These are phyloP conservation scores for Pseudachorutes palmiensis DNA, from an alignment of 1,140 invertebrate species.

Conservation along the genomic window DNA sequence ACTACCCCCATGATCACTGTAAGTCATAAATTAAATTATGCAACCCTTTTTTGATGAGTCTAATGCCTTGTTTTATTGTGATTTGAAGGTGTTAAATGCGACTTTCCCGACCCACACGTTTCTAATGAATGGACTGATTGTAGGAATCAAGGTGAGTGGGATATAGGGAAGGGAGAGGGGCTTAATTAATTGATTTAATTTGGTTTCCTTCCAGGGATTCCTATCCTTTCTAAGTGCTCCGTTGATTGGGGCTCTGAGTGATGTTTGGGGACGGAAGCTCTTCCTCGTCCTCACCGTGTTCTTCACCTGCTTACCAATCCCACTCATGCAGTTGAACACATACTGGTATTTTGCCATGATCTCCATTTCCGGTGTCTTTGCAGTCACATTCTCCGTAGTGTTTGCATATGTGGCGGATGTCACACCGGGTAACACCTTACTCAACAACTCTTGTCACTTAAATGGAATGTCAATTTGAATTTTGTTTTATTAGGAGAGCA, in stretches of 20 bases:
- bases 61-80: conserved; percentile 24
- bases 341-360: conserved; percentile 99
- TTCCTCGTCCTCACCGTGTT: conserved; percentile 97
- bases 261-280: conserved; percentile 96
- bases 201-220: conserved; percentile 62
- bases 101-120: conserved; percentile 99
- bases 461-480: conserved; percentile 3
- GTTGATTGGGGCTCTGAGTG: conserved; percentile 90
- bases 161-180: neutral
- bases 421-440: conserved; percentile 49
- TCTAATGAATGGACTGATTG: conserved; percentile 98
- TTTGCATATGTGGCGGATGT: conserved; percentile 99
- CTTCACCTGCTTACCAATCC: conserved; percentile 98
- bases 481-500: conserved; percentile 59
- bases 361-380: conserved; percentile 95
- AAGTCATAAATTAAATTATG: conserved; percentile 42
- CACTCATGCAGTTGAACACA: conserved; percentile 96
- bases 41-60: neutral
- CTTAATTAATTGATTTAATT: neutral
- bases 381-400: conserved; percentile 97
- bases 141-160: conserved; percentile 79
- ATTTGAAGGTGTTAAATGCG: conserved; percentile 72
- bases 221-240: conserved; percentile 95
- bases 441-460: neutral
- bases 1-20: conserved; percentile 97